Base-by-base conservation (phyloP, 2,888 invertebrate species). In the Griposia aprilina region DNA sequence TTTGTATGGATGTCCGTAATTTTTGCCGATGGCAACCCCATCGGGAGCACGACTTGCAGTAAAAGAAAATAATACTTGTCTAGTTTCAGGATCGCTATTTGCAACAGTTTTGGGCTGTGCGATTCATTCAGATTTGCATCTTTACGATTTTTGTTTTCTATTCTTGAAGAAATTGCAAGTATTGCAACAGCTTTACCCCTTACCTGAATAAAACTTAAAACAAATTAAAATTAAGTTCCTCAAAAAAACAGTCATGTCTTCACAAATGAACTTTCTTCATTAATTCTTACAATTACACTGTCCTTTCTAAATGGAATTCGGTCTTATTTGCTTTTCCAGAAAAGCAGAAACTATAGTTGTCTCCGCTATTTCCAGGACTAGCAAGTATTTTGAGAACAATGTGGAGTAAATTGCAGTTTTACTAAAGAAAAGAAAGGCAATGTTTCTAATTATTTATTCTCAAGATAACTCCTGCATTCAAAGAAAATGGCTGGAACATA, bases 331-430 rank as follows among this genome's bases (percentile, higher is more conserved):
- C 23, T 36, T 78, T 36, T 36, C 30, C 30, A 36, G 30, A 36
- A 45, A 69, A 83, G 41, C 65, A 23, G 26, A 45, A 74, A 45
- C 50, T 50, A 20, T 65, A 63, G 45, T 45, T 50, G 41, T 72
- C 23, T 26, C 3, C 23, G 15, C 30, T 55, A 26, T 66, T 69
- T 41, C 8, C 4, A 50, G 26, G 15, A 72, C n/a, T 15, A 50
- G 26, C 26, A 23, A 20, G 8, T n/a, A 23, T 75, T 75, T 17
- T 52, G 36, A 66, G 13, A 79, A 76, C 60, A 73, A 73, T 48
- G 62, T n/a, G 30, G 20, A 71, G 62, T 73, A 83, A 69, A 79
- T 70, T 83, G 62, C 65, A 76, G 15, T 80, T 73, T 66, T 55
- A 59, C 55, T 50, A 48, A 20, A 70, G 55, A 72, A 52, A 36